Evolutionary conservation across 2,113 vertebrate species (phyloP), one percentile per base, ranked within the genome.

Genomic region (Sinocyclocheilus grahami): DNA sequence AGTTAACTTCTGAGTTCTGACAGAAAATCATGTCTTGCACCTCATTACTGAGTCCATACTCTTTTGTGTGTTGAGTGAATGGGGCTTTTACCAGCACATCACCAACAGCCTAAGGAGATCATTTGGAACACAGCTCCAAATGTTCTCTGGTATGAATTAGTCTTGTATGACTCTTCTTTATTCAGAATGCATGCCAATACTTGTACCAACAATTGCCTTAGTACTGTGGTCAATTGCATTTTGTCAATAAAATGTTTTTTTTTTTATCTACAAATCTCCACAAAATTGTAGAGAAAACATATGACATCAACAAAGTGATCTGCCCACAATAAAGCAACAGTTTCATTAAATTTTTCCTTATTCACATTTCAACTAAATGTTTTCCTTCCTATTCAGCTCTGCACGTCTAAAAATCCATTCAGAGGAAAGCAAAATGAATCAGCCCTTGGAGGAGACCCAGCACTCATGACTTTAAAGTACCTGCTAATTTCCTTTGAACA

Each of bases 121-220:
- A 55, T 87, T 77, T 85, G 63, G 86, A 87, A 87, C 60, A 65
- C 2, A 78, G 60, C 24, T 67, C 60, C 62, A 88, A 89, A 78
- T 48, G 89, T 58, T 85, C 46, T 78, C 79, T 86, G 80, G 78
- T 88, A 78, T 37, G 74, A 85, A 69, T 82, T 84, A 84, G 82
- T 46, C 33, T 53, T 10, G 62, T 81, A 24, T 86, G 87, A 91
- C 37, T 89, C 67, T 84, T 89, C 83, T 89, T 87, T 83, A 91
- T 86, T 87, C 76, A 84, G 72, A 85, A 78, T 67, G 80, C 79
- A 82, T 71, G 78, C 86, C 83, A 88, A 69, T 63, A 87, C 90
- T 90, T 72, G 83, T 90, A 2, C 67, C 89, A 86, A 91, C 87
- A 90, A 91, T 87, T 91, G 86, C 82, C 80, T 86, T 37, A 77